phyloP scores from a whole-genome alignment of 2,888 invertebrate genomes.

The Lordiphosa fenestrarum region DNA sequence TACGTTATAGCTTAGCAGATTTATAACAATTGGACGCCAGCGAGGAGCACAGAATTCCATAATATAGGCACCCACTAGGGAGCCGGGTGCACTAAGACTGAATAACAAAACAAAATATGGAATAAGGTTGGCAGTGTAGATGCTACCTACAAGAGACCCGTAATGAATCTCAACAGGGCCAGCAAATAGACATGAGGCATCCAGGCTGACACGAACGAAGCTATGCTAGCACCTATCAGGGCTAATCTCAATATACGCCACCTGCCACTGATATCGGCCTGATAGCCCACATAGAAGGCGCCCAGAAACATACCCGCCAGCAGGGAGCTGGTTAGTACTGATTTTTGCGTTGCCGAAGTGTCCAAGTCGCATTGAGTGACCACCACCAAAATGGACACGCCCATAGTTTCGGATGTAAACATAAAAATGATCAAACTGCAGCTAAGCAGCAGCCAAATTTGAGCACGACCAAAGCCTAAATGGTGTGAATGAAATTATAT shows the following conservation, averaged over 20 bases:
- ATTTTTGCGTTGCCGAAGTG: neutral
- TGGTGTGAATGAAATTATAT: too few species aligned
- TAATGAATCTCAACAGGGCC: neutral
- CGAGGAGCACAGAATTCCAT: conserved; percentile 12
- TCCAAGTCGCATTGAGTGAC: conserved; percentile 17
- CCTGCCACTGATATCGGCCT: conserved; percentile 21
- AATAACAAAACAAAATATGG: neutral
- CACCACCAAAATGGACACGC: conserved; percentile 13
- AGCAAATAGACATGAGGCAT: conserved; percentile 20
- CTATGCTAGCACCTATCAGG: neutral
- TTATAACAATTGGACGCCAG: neutral
- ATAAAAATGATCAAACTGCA: neutral
- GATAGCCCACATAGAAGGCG: conserved; percentile 14
- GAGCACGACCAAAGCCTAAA: conserved; percentile 22
- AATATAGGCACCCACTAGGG: conserved; percentile 11
- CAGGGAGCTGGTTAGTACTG: conserved; percentile 7
- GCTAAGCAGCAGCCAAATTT: conserved; percentile 7
- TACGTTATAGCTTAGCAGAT: neutral
- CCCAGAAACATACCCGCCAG: conserved; percentile 13
- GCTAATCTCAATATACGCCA: neutral
- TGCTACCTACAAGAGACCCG: conserved; percentile 18
- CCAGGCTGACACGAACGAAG: neutral
- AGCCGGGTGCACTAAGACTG: conserved; percentile 15
- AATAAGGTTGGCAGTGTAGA: neutral
- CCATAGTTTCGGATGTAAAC: conserved; percentile 12